Evolutionary conservation across 1,140 invertebrate species (phyloP).

Genomic region (Asbolus verrucosus): DNA sequence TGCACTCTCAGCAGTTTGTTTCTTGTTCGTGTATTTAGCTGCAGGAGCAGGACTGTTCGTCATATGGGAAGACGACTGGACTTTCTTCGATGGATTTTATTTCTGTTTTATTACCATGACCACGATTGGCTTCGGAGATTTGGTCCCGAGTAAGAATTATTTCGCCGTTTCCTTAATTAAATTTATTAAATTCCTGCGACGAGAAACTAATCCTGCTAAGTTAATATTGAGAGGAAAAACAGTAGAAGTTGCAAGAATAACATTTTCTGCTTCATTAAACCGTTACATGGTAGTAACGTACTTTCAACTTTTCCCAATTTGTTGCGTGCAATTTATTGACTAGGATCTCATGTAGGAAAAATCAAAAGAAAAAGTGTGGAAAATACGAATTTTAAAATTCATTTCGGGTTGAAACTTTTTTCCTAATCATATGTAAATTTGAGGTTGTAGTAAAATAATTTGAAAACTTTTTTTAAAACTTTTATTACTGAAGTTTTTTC

Average conservation of each 20-base stretch:
- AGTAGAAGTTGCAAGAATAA: neutral
- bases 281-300: neutral
- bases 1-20: conserved; percentile 77
- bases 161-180: too few relatives aligned
- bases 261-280: conserved; percentile 1
- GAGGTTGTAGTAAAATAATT: too few relatives aligned
- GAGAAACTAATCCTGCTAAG: neutral
- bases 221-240: neutral
- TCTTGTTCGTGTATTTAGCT: conserved; percentile 82
- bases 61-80: conserved; percentile 88
- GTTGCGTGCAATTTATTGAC: neutral
- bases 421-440: too few relatives aligned
- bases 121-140: conserved; percentile 93
- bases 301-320: neutral
- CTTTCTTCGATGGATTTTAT: conserved; percentile 93
- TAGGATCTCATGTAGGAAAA: neutral
- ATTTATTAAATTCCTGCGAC: conserved; percentile 8
- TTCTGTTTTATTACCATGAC: conserved; percentile 97
- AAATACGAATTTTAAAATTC: neutral
- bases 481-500: too few relatives aligned
- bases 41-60: conserved; percentile 79
- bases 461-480: too few relatives aligned
- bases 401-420: too few relatives aligned
- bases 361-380: neutral
- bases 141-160: conserved; percentile 82